A percentile compares a stretch with the other conserved stretches of the same genome.
Evolutionary conservation across 1,140 invertebrate genomes (phyloP).

Genomic region (Planococcus citri): DNA sequence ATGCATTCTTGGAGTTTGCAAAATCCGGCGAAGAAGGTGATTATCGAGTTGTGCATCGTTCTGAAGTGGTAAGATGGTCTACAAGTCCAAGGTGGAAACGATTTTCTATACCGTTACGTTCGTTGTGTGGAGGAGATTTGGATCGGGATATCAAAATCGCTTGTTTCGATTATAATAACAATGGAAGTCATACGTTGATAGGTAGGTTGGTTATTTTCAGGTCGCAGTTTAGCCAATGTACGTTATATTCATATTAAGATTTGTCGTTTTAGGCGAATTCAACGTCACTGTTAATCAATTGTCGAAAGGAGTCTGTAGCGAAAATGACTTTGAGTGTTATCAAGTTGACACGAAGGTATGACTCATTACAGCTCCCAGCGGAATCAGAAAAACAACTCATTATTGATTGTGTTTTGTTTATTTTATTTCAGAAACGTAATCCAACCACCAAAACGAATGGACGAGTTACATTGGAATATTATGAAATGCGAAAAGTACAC

Average conservation of each 20-base stretch:
- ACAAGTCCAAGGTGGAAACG: conserved; percentile 44
- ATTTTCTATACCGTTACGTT: conserved; percentile 38
- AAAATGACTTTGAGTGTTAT: conserved; percentile 17
- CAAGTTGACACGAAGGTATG: conserved; percentile 21
- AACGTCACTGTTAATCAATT: conserved; percentile 29
- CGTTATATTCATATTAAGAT: background rate
- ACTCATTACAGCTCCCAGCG: too few relatives aligned
- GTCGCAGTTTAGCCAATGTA: too few relatives aligned
- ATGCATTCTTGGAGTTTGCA: conserved; percentile 42
- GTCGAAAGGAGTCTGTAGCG: conserved; percentile 23
- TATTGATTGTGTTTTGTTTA: too few relatives aligned
- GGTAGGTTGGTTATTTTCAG: conserved; percentile 23
- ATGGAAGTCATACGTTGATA: conserved; percentile 29
- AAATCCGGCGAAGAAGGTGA: conserved; percentile 36
- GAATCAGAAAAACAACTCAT: too few relatives aligned
- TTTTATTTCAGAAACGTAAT: conserved; percentile 22
- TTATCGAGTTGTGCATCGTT: conserved; percentile 33
- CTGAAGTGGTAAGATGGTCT: conserved; percentile 41
- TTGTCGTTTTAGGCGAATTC: conserved; percentile 26
- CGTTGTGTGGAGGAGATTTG: conserved; percentile 46
- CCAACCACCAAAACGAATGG: conserved; percentile 24
- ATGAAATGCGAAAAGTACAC: conserved; percentile 32
- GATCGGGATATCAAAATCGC: conserved; percentile 37
- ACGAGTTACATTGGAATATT: conserved; percentile 30
- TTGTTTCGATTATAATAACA: conserved; percentile 32